Conservation (phyloP, 2,888 invertebrate species). For the Hymenopus coronatus region DNA sequence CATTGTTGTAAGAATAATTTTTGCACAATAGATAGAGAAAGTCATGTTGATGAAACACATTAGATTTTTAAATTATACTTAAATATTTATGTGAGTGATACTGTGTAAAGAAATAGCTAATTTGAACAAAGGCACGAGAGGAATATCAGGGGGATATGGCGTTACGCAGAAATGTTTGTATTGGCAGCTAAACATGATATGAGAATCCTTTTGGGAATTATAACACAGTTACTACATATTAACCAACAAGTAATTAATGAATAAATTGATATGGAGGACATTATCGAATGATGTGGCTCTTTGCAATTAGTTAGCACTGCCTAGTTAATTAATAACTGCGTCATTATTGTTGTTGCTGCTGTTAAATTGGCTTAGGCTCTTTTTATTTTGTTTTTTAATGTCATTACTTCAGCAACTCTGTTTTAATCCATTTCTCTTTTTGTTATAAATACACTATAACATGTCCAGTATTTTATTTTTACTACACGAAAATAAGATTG, state of each 20-base stretch:
- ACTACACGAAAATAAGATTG: too few relatives aligned
- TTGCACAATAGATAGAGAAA: too few relatives aligned
- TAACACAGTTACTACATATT: not conserved
- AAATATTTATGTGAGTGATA: too few relatives aligned
- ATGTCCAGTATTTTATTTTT: too few relatives aligned
- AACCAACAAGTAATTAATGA: constrained; percentile 14
- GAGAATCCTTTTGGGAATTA: not conserved
- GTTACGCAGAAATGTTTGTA: not conserved
- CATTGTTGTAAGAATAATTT: too few relatives aligned
- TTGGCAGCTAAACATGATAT: not conserved
- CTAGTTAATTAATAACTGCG: not conserved
- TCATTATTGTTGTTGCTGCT: not conserved
- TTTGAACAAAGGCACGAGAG: not conserved
- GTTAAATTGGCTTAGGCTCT: not conserved
- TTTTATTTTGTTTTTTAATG: not conserved
- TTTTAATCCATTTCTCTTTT: not conserved
- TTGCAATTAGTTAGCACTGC: not conserved
- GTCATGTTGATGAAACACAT: too few relatives aligned
- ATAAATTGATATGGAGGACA: constrained; percentile 9
- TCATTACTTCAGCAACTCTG: not conserved
- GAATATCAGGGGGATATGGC: not conserved
- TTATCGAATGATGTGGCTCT: not conserved
- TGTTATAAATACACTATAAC: too few relatives aligned
- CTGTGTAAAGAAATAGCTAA: too few relatives aligned
- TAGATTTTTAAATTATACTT: too few relatives aligned